Evolutionary conservation across 2,113 vertebrate species (phyloP), one percentile per base, ranked within the genome.

Genomic region (Peromyscus californicus): DNA sequence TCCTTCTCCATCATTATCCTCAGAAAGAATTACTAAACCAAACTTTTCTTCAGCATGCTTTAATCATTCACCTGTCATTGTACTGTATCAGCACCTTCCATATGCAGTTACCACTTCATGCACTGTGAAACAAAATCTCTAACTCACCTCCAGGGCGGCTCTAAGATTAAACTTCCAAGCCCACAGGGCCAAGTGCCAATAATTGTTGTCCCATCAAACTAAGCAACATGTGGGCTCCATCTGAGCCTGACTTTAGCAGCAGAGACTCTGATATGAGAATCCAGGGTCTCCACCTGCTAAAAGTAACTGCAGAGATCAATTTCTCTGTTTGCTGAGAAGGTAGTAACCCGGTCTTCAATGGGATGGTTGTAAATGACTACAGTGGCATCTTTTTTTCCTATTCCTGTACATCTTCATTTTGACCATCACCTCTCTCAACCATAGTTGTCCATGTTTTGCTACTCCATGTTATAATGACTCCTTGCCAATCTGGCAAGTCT

Each of bases 401-500:
- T 54, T 63, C 29, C 7, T 36, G 19, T 36, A 48, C 5, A 7
- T 48, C 29, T 78, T 90, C 33, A 92, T 83, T 94, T 91, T 74
- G 65, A 90, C n/a, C 21, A 86, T 7, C 72, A 86, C 19, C 69
- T 94, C 33, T 91, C 92, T 89, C 59, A 91, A 31, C 61, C 51
- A 91, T 4, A 78, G 48, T 13, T 65, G 63, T 95, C 54, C 29
- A 72, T 33, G 83, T 91, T 59, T 89, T 29, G 45, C 63, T 69
- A 85, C 57, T 61, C 59, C 54, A 12, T 39, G 9, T 39, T 89
- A 39, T 16, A 88, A 75, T 80, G 75, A 83, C 76, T 90, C 86
- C 48, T 94, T 70, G 51, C 39, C n/a, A 70, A 95, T 87, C 13
- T 93, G 93, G 4, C 78, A 93, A 93, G 69, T 72, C n/a, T 78